Percentiles rank a stretch among this genome's conserved stretches.
Conservation (phyloP, 1,140 invertebrate genomes). For the Trichonephila clavipes region DNA sequence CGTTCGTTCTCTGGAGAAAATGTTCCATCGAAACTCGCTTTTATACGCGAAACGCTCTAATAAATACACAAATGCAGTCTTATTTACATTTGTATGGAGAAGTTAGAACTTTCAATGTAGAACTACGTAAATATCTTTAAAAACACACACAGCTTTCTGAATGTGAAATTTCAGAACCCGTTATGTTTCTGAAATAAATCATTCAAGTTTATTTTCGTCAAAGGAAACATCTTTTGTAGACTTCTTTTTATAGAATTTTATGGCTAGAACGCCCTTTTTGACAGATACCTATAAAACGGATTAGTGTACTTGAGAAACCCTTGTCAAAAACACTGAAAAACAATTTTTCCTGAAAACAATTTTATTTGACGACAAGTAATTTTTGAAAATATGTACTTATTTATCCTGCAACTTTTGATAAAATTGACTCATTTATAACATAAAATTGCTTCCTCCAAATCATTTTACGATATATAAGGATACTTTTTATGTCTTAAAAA, state of each 20-base stretch:
- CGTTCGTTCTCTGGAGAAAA: neutral
- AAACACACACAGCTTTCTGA: neutral
- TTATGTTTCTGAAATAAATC: neutral
- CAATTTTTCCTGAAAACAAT: neutral
- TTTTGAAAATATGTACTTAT: neutral
- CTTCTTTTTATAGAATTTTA: neutral
- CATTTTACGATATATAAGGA: too few relatives aligned
- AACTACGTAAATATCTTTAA: neutral
- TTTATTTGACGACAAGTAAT: neutral
- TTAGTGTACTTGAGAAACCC: neutral
- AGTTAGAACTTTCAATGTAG: neutral
- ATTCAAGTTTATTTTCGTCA: neutral
- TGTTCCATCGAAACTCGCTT: neutral
- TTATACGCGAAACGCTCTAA: neutral
- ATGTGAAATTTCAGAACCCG: neutral
- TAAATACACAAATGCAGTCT: neutral
- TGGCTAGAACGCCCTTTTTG: neutral
- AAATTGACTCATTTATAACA: neutral
- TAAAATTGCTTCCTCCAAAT: too few relatives aligned
- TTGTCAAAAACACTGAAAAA: neutral
- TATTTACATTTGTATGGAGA: neutral
- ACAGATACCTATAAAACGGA: neutral
- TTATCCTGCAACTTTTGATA: neutral
- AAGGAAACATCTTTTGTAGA: neutral
- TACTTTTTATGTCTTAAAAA: too few relatives aligned